These are phyloP conservation scores for Pithys albifrons DNA, from an alignment of 2,113 vertebrate species.

Conservation along the genomic window DNA sequence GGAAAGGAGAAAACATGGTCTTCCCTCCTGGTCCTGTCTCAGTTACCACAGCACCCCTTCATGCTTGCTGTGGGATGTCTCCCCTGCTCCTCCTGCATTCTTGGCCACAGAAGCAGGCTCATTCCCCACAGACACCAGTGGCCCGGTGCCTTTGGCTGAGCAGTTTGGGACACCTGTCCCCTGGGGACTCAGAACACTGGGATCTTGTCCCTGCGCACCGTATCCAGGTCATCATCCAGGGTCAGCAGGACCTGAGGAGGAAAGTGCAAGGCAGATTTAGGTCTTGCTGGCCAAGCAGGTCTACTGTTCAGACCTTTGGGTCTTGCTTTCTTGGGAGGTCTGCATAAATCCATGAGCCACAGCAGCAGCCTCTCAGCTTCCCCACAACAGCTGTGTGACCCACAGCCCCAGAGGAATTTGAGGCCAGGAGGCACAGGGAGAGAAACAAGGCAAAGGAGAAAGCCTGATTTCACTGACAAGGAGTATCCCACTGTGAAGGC, in stretches of 20 bases:
- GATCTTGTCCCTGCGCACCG: conserved; percentile 80
- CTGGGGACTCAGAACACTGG: conserved; percentile 75
- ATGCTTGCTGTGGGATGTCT: not conserved
- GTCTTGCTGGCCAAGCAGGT: not conserved
- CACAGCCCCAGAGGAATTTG: not conserved
- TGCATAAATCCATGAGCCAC: not conserved
- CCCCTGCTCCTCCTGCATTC: not conserved
- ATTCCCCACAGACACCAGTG: not conserved
- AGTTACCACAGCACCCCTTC: not conserved
- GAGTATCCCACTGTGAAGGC: not conserved
- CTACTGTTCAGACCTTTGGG: not conserved
- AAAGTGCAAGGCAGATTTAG: not conserved
- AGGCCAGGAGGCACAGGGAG: not conserved
- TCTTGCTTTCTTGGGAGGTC: not conserved
- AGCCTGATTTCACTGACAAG: not conserved
- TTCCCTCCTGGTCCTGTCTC: not conserved
- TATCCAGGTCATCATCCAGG: conserved; percentile 81
- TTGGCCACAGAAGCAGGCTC: not conserved
- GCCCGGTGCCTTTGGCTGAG: not conserved
- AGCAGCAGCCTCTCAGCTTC: not conserved
- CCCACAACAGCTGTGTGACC: not conserved
- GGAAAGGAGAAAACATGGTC: rapidly evolving
- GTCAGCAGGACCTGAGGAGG: conserved; percentile 79
- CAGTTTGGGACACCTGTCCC: not conserved
- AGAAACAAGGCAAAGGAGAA: not conserved